These are phyloP conservation scores for Amphipyra berbera DNA, from an alignment of 2,888 invertebrate genomes.

Conservation along the genomic window DNA sequence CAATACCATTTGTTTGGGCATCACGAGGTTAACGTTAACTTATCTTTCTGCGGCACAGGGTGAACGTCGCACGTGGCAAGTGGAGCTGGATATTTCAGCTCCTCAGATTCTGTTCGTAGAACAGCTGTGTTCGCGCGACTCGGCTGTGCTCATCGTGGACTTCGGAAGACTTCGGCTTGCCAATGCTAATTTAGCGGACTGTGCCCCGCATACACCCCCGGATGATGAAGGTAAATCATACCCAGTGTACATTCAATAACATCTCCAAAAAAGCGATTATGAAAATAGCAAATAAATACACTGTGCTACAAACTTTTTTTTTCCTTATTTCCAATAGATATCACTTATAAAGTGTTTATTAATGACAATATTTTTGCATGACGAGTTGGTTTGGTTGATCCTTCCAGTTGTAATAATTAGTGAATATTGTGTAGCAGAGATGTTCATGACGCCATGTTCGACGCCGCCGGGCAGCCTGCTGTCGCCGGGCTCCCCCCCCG, in stretches of 20 bases:
- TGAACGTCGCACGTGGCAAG: conserved; percentile 94
- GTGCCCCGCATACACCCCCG: conserved; percentile 41
- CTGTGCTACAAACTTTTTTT: too few species aligned
- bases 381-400: too few species aligned
- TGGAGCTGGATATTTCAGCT: conserved; percentile 97
- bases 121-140: conserved; percentile 93
- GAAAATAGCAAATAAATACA: too few species aligned
- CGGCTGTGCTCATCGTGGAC: conserved; percentile 95
- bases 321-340: too few species aligned
- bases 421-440: conserved; percentile 78
- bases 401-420: too few species aligned
- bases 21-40: not conserved
- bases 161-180: conserved; percentile 94
- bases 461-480: conserved; percentile 95
- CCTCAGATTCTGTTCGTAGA: conserved; percentile 98
- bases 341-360: too few species aligned
- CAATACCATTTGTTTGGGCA: too few species aligned
- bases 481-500: conserved; percentile 87
- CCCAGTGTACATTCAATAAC: too few species aligned
- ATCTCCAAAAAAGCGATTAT: too few species aligned
- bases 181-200: conserved; percentile 67
- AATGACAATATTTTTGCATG: too few species aligned
- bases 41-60: conserved; percentile 76
- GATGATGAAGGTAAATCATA: conserved; percentile 71
- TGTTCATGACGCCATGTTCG: conserved; percentile 95